Percentiles rank a stretch among this genome's conserved stretches.
Evolutionary conservation across 37 sponge, comb jelly and placozoan genomes (phyloP).

Genomic region (Theonella swinhoei): DNA sequence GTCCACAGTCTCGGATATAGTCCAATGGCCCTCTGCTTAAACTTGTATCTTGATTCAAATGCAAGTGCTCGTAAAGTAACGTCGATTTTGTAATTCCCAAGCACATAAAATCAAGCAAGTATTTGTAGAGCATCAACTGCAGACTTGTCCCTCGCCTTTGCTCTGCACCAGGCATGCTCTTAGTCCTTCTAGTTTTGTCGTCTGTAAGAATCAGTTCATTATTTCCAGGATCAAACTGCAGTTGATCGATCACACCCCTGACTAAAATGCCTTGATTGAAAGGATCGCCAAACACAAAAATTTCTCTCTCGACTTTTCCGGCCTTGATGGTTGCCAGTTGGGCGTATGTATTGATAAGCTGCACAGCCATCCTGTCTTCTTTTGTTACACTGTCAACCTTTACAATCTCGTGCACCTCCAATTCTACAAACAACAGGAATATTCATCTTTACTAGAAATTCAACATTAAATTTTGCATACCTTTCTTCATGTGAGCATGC

Average conservation of each 20-base stretch:
- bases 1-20: slow-evolving; percentile 15
- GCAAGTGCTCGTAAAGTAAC: slow-evolving; percentile 3
- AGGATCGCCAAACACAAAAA: slow-evolving; percentile 41
- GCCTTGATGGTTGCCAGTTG: slow-evolving; percentile 24
- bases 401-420: slow-evolving; percentile 42
- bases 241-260: slow-evolving; percentile 51
- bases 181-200: slow-evolving; percentile 42
- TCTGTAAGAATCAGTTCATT: slow-evolving; percentile 22
- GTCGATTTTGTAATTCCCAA: slow-evolving; percentile 16
- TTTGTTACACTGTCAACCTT: slow-evolving; percentile 13
- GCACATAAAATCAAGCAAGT: slow-evolving; percentile 35
- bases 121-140: slow-evolving; percentile 61
- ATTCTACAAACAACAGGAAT: slow-evolving; percentile 12
- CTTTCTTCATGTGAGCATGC: slow-evolving; percentile 38
- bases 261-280: slow-evolving; percentile 24
- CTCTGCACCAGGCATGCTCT: slow-evolving; percentile 8
- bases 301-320: slow-evolving; percentile 41
- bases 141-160: slow-evolving; percentile 28
- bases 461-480: slow-evolving; percentile 3
- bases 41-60: background rate
- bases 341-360: slow-evolving; percentile 49
- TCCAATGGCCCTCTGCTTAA: slow-evolving; percentile 12
- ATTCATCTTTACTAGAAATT: background rate
- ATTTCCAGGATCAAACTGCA: slow-evolving; percentile 25
- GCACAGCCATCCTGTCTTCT: slow-evolving; percentile 54